Conservation (phyloP, 2,797 vertebrate species). For the Pipistrellus kuhlii region DNA sequence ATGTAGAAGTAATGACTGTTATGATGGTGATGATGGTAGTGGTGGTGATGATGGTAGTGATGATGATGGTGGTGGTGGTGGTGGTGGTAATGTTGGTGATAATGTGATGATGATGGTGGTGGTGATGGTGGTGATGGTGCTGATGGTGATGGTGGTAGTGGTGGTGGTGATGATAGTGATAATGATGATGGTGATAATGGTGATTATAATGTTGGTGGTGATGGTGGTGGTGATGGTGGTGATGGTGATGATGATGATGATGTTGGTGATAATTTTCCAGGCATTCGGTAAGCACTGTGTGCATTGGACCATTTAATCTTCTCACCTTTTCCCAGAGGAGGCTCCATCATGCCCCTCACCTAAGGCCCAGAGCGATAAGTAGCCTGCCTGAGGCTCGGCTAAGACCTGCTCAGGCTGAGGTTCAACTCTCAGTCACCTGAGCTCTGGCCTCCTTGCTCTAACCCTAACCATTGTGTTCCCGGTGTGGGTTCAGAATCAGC, state of each 20-base stretch:
- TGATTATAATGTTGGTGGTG: fast-evolving
- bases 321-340: background rate
- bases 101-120: background rate
- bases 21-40: fast-evolving
- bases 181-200: fast-evolving
- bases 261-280: background rate
- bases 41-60: fast-evolving
- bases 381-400: background rate
- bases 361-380: background rate
- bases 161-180: fast-evolving
- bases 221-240: fast-evolving
- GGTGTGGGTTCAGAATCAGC: background rate
- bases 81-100: fast-evolving
- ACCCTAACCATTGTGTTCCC: background rate
- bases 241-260: fast-evolving
- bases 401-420: background rate
- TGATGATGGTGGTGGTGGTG: fast-evolving
- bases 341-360: background rate
- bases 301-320: background rate
- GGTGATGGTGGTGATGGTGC: fast-evolving
- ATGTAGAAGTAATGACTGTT: background rate
- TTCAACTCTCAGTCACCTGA: background rate
- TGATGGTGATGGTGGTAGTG: fast-evolving
- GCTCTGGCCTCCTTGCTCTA: fast-evolving
- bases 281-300: fast-evolving